phyloP scores from a whole-genome alignment of 2,113 vertebrate species.

The Herpetotheres cachinnans region DNA sequence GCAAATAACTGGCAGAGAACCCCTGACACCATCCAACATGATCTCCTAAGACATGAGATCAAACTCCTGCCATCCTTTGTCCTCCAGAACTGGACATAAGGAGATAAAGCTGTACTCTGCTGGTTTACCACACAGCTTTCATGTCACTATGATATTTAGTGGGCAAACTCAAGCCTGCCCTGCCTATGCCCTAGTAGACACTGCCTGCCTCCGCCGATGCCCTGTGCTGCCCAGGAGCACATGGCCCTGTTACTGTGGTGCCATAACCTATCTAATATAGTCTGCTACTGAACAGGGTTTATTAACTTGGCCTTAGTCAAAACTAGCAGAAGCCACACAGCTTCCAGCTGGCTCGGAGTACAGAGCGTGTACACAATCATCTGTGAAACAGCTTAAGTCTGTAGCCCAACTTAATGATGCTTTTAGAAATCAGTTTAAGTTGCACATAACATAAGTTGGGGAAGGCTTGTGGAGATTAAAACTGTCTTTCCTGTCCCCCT shows the following conservation, averaged over 20 bases:
- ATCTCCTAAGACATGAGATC: background rate
- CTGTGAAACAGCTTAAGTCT: background rate
- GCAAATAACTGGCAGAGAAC: background rate
- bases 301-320: background rate
- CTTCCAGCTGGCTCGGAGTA: background rate
- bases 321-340: background rate
- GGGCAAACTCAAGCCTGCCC: background rate
- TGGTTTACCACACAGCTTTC: background rate
- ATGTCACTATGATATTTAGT: background rate
- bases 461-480: background rate
- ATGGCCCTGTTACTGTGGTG: background rate
- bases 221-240: background rate
- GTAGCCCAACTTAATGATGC: background rate
- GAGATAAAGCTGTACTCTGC: background rate
- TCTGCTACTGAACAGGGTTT: background rate
- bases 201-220: background rate
- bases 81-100: background rate
- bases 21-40: background rate
- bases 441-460: background rate
- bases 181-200: background rate
- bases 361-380: background rate
- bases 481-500: background rate
- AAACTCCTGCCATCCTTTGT: background rate
- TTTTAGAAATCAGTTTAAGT: background rate
- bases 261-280: background rate